Base-by-base conservation (phyloP, 2,797 vertebrate species). In the Siniperca scherzeri region DNA sequence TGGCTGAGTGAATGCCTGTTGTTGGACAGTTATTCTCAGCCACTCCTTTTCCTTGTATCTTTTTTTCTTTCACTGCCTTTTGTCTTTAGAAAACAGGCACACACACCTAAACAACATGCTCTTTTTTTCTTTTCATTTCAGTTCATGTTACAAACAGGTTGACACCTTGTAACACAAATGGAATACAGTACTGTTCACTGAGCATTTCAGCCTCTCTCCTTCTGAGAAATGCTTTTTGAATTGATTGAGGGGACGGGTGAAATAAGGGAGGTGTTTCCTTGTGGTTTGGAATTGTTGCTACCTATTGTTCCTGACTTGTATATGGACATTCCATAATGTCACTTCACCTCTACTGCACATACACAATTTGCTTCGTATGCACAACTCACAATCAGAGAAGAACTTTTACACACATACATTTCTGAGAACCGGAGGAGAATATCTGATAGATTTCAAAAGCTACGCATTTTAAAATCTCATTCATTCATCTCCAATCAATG, bases 1-100 rank as follows among this genome's bases (percentile, higher is more conserved):
- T 83, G 56, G 38, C 46, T 27, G 17, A 82, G 55, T 82, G 67
- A 84, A 61, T 77, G 59, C 77, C 17, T 61, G 55, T 46, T 64
- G 36, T 59, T 55, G 60, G 25, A 56, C 57, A 66, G 55, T 81
- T 81, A 46, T 79, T 77, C 60, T 66, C 59, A 70, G 67, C 22
- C 30, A 25, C 44, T 42, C 66, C 44, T 62, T 48, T 82, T 67
- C 7, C 10, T 50, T 65, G 2, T 52, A 25, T 70, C 19, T 55
- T 76, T 48, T 48, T 40, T 57, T 52, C 21, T 74, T 42, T 17
- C 3, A 8, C 11, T 68, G 1, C 25, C 9, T 2, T 62, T 27
- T 73, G 42, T n/a, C 22, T 38, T 71, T 16, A 36, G 21, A 75
- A 72, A 72, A 82, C 22, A 38, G 33, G 1, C 25, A 60, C 9